Base-by-base conservation (phyloP, 2,113 vertebrate genomes). In the Cebus imitator region DNA sequence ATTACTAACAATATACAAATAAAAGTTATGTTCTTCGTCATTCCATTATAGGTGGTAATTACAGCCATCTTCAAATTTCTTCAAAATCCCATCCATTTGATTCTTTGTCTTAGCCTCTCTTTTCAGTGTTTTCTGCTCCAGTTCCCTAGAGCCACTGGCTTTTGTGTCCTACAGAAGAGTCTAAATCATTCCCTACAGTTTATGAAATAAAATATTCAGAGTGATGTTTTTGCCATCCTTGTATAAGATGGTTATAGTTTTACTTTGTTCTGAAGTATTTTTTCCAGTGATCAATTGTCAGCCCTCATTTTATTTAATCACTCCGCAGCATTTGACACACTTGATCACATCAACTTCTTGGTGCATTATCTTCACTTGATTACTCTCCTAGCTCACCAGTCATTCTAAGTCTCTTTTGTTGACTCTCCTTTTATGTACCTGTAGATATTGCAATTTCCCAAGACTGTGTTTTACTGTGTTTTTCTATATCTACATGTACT, bases 181-280 rank as follows among this genome's bases (percentile, higher is more conserved):
- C 23, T 27, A 84, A 89, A 93, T 85, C n/a, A 91, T 79, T 97
- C 73, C 17, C 5, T 78, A 55, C 73, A 23, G 68, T 95, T 92
- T 87, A 40, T 13, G 82, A 94, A 95, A 61, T 83, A 20, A 88
- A 90, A 86, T 86, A 97, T 61, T 94, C 79, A 97, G 32, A 68
- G 25, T 79, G 58, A 97, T 83, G n/a, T 30, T 82, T 91, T 92
- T 78, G 20, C 48, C 81, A 52, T 78, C 55, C 58, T 89, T 78
- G 87, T 96, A 37, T 73, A 85, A 96, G 57, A 35, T 45, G 23
- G 72, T 45, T 50, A 50, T 83, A 93, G 25, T 70, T 95, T 85
- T 87, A 21, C 40, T 84, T 87, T 84, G 45, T 72, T 84, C 17
- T 81, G 27, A 84, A 79, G n/a, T 68, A 37, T 79, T 73, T 40